A percentile compares a stretch with the other conserved stretches of the same genome.
Evolutionary conservation across 2,888 invertebrate species (phyloP).

Genomic region (Eristalinus aeneus): DNA sequence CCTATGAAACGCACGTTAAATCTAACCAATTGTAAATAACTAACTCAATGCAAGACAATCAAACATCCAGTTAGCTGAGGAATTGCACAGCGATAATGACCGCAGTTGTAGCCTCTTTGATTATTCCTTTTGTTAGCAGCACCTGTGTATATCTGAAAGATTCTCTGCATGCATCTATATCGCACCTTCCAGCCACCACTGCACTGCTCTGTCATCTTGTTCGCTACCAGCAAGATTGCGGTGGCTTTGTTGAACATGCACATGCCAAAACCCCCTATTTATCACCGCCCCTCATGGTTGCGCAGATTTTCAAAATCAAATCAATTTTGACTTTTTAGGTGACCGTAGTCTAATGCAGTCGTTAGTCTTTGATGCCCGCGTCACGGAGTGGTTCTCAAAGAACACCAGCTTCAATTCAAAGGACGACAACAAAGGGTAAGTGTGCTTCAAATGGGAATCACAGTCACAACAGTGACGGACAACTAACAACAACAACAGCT

Average conservation of each 20-base stretch:
- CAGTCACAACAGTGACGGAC: neutral
- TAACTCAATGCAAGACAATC: conserved; percentile 2
- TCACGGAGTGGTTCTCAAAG: conserved; percentile 92
- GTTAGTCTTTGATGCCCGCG: conserved; percentile 92
- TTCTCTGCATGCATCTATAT: conserved; percentile 50
- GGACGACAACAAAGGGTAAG: conserved; percentile 86
- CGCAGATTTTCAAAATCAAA: neutral
- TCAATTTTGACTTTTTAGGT: conserved; percentile 82
- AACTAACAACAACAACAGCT: neutral
- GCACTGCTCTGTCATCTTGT: conserved; percentile 52
- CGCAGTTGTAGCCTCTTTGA: conserved; percentile 1
- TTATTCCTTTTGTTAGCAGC: conserved; percentile 33
- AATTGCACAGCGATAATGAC: conserved; percentile 78
- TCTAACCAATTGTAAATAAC: conserved; percentile 37
- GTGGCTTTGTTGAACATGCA: conserved; percentile 58
- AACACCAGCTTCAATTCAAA: conserved; percentile 87
- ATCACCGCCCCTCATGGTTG: neutral
- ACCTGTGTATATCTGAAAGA: conserved; percentile 40
- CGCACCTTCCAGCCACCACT: conserved; percentile 52
- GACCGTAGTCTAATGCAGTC: conserved; percentile 92
- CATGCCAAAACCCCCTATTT: conserved; percentile 35
- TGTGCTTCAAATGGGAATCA: conserved; percentile 41
- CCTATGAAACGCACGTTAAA: conserved; percentile 49
- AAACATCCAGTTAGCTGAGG: conserved; percentile 79
- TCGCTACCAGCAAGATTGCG: conserved; percentile 35